Conservation (phyloP, 1,140 invertebrate species). For the Anadara kagoshimensis region DNA sequence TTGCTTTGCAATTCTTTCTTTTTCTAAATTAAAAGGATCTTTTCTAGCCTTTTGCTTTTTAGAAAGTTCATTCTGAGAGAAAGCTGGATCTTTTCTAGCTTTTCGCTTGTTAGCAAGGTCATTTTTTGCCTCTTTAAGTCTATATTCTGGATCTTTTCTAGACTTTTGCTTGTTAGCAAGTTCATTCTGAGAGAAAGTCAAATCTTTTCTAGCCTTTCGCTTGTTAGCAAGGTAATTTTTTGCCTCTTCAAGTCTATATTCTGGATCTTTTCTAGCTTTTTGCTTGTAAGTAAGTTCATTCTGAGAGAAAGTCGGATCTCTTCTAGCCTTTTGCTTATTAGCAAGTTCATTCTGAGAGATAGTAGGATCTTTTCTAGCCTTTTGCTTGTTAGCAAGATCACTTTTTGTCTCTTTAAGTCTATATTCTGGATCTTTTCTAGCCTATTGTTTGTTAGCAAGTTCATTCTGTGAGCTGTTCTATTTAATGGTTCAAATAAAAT, state of each 20-base stretch:
- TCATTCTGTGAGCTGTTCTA: neutral
- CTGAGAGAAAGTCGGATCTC: too few species aligned
- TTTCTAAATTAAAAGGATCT: slow-evolving; percentile 6
- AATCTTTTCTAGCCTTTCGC: neutral
- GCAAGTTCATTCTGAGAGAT: neutral
- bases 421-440: neutral
- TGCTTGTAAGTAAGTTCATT: too few species aligned
- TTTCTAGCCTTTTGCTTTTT: slow-evolving; percentile 4
- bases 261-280: neutral
- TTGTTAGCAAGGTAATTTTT: neutral
- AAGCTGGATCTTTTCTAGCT: neutral
- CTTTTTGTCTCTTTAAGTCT: neutral
- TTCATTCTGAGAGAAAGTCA: neutral
- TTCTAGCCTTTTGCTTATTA: neutral
- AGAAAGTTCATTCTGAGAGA: neutral
- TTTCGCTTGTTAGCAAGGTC: neutral
- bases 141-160: neutral
- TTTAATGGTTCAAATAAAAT: neutral
- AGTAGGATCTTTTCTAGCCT: neutral
- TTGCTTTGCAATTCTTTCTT: slow-evolving; percentile 11
- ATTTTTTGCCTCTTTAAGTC: neutral
- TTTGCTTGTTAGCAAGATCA: neutral
- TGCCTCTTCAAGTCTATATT: neutral
- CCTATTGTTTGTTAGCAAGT: neutral
- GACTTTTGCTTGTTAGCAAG: neutral